Evolutionary conservation across 2,888 invertebrate genomes (phyloP).

Genomic region (Blastobasis adustella): DNA sequence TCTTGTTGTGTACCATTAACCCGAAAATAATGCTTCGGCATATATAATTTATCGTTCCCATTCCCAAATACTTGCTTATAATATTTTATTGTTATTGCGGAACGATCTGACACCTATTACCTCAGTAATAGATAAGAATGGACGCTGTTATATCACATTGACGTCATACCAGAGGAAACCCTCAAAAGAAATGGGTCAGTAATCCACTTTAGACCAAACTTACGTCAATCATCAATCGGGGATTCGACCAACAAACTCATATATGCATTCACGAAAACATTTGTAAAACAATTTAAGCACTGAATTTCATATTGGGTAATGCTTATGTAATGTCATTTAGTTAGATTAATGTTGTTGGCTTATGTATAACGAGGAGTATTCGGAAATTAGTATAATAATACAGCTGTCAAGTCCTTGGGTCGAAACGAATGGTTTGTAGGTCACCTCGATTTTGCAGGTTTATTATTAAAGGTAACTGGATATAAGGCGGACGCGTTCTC

Average conservation of each 20-base stretch:
- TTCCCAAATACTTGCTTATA: not conserved
- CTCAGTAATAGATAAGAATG: slow-evolving; percentile 26
- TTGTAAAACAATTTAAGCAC: slow-evolving; percentile 4
- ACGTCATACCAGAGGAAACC: slow-evolving; percentile 49
- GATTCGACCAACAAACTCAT: slow-evolving; percentile 20
- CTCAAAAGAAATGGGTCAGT: slow-evolving; percentile 60
- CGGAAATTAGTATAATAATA: slow-evolving; percentile 5
- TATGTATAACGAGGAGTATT: not conserved
- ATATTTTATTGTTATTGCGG: slow-evolving; percentile 45
- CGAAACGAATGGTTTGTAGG: slow-evolving; percentile 29
- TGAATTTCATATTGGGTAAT: no score
- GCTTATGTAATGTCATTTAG: no score
- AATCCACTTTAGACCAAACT: slow-evolving; percentile 44
- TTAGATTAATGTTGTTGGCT: no score
- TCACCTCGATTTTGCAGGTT: slow-evolving; percentile 41
- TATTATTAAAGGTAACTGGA: slow-evolving; percentile 44
- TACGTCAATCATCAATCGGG: slow-evolving; percentile 44
- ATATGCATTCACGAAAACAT: slow-evolving; percentile 15
- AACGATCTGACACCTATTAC: slow-evolving; percentile 23
- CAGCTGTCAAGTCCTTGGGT: slow-evolving; percentile 19
- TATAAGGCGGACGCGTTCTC: slow-evolving; percentile 23
- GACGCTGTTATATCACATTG: slow-evolving; percentile 38
- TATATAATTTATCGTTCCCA: no score
- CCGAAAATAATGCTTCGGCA: not conserved
- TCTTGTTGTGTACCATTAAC: not conserved